These are phyloP conservation scores for Standfussiana lucernea DNA, from an alignment of 2,888 invertebrate species.

Conservation along the genomic window DNA sequence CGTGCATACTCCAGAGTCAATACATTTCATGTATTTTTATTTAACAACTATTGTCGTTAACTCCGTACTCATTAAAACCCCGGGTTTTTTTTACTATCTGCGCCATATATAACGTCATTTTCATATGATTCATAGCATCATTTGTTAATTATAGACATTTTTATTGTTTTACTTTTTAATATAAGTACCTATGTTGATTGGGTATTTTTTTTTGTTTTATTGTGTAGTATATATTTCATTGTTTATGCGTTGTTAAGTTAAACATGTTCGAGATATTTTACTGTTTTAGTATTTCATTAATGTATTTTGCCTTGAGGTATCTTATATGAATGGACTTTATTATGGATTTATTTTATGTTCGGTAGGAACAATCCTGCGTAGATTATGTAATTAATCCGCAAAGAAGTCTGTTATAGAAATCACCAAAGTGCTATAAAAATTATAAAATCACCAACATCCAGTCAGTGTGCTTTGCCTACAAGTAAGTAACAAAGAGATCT, in stretches of 20 bases:
- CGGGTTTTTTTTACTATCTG: conserved; percentile 44
- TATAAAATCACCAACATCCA: background rate
- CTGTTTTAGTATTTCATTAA: conserved; percentile 36
- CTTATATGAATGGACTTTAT: background rate
- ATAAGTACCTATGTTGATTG: conserved; percentile 43
- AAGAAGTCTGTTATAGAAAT: background rate
- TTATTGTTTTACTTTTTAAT: conserved; percentile 54
- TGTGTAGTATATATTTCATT: conserved; percentile 27
- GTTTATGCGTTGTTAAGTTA: conserved; percentile 37
- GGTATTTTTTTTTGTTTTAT: conserved; percentile 55
- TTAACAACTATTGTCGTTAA: conserved; percentile 51
- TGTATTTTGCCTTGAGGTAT: conserved; percentile 40
- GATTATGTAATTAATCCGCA: background rate
- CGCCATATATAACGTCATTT: conserved; percentile 51
- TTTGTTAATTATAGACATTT: conserved; percentile 64
- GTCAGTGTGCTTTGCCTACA: background rate
- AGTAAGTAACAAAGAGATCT: background rate
- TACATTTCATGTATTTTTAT: conserved; percentile 41
- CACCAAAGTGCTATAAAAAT: background rate
- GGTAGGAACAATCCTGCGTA: background rate
- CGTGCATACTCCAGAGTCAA: conserved; percentile 24
- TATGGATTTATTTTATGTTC: background rate
- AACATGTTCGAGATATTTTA: conserved; percentile 14
- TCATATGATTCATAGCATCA: conserved; percentile 59
- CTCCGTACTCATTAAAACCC: conserved; percentile 57